A percentile compares a stretch with the other conserved stretches of the same genome.
Conservation (phyloP, 2,888 invertebrate genomes). For the Melikaiella ostensackeni region DNA sequence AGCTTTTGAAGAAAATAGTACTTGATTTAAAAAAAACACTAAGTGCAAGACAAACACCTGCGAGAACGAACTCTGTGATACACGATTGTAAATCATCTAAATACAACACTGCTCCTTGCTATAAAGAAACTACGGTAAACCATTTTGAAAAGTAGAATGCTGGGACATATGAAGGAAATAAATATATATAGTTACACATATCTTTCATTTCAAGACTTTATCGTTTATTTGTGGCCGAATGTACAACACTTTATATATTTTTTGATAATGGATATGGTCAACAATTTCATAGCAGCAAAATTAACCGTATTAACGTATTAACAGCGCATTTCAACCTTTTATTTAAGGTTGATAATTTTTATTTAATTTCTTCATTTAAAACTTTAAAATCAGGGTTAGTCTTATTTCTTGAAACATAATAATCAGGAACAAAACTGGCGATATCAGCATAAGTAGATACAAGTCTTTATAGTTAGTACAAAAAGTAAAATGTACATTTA, state of each 20-base stretch:
- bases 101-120: slow-evolving; percentile 7
- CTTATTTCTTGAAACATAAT: not conserved
- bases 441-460: no score
- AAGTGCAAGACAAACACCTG: not conserved
- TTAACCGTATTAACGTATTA: not conserved
- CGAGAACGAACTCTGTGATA: not conserved
- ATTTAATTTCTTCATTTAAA: not conserved
- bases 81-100: not conserved
- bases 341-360: not conserved
- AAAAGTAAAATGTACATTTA: not conserved
- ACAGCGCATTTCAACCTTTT: not conserved
- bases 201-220: not conserved
- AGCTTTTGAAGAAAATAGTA: not conserved
- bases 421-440: not conserved
- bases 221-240: not conserved
- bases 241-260: slow-evolving; percentile 3
- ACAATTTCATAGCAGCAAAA: not conserved
- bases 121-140: not conserved
- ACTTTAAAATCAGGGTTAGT: not conserved
- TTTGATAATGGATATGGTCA: not conserved
- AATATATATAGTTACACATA: not conserved
- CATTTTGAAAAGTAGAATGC: not conserved
- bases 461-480: not conserved
- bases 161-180: not conserved
- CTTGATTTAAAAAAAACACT: not conserved